Evolutionary conservation across 1,140 invertebrate genomes (phyloP), one percentile per base, ranked within the genome.

Genomic region (Arion vulgaris): DNA sequence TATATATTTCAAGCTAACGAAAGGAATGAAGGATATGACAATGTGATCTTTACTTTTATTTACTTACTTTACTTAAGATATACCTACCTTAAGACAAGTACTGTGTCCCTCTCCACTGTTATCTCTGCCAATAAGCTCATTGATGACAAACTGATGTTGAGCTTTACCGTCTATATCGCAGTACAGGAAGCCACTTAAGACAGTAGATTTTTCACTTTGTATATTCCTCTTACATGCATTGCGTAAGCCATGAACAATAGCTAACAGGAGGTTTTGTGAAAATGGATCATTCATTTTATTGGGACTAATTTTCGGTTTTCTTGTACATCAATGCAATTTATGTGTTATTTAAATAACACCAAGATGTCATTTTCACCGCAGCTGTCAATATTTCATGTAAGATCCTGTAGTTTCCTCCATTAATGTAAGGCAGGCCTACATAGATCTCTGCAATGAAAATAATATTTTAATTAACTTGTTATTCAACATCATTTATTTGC

Each of bases 111-210:
- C 73, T 28, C 45, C 45, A 51, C 19, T 75, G 32, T 53, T 75
- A 28, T 32, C 45, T 34, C 41, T 75, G 45, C 36, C 28, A 32
- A 75, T 51, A 0, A 75, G 32, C 36, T 75, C 73, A 75, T 51
- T 75, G 23, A 75, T 45, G 17, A 75, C 28, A 53, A 75, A 75
- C 13, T 45, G 38, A 34, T 75, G 39, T 34, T 75, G 73, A 49
- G 45, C 36, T 51, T 75, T 75, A 36, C 73, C 73, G 36, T 75
- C 73, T 34, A 75, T 34, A 53, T 75, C 73, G 53, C 38, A 51
- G 73, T 0, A 75, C 1, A 75, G 28, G 41, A 75, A 75, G 19
- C 73, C 73, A 51, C 73, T 75, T 26, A 51, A 28, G 28, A 34
- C 38, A 0, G 36, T 49, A 51, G 53, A 75, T n/a, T 75, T 49